phyloP scores from a whole-genome alignment of 2,888 invertebrate species.

The Drosophila suboccidentalis region DNA sequence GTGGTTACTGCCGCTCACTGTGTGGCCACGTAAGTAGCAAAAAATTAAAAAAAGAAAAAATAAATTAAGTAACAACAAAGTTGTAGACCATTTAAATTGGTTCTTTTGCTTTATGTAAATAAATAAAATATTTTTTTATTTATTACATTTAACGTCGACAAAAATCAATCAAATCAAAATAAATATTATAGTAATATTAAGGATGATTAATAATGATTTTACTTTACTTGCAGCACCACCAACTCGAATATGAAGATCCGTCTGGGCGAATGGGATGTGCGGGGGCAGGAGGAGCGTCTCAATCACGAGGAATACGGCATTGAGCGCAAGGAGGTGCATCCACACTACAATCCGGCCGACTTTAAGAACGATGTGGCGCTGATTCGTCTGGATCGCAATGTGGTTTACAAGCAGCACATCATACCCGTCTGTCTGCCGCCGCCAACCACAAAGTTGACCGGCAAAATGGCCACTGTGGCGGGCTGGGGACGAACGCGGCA shows the following conservation, averaged over 20 bases:
- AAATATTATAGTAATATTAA: too few relatives aligned
- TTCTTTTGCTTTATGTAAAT: too few relatives aligned
- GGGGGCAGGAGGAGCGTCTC: conserved; percentile 92
- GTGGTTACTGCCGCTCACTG: conserved; percentile 97
- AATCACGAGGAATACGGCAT: conserved; percentile 95
- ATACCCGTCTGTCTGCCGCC: conserved; percentile 96
- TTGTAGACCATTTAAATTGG: too few relatives aligned
- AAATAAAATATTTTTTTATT: too few relatives aligned
- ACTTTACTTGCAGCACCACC: conserved; percentile 89
- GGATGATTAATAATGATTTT: too few relatives aligned
- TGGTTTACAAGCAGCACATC: conserved; percentile 96
- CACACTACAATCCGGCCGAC: conserved; percentile 95
- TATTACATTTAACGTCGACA: too few relatives aligned
- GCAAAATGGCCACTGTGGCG: conserved; percentile 95
- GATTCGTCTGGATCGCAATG: conserved; percentile 92
- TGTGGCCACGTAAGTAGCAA: conserved; percentile 92
- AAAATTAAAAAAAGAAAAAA: too few relatives aligned
- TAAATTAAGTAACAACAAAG: too few relatives aligned
- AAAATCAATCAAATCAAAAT: too few relatives aligned
- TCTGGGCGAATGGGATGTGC: conserved; percentile 96
- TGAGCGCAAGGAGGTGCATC: conserved; percentile 96
- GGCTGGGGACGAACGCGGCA: conserved; percentile 97
- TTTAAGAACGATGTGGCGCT: conserved; percentile 96
- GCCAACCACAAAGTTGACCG: conserved; percentile 91
- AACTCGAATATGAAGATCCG: conserved; percentile 95